Conservation (phyloP, 2,888 invertebrate genomes). For the Aleiodes testaceus region DNA sequence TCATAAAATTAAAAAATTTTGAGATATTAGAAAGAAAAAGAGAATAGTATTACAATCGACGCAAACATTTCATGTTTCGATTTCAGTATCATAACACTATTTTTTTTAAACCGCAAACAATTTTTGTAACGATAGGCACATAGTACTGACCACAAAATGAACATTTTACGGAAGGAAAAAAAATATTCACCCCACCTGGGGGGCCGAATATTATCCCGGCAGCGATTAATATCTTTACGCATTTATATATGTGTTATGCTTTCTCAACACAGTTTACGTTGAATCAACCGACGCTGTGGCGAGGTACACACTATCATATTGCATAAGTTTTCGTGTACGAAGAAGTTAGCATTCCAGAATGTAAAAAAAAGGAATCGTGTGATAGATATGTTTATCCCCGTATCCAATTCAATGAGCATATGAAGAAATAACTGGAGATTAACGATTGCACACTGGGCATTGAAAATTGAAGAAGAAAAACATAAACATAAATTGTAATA, state of each 20-base stretch:
- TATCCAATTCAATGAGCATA: not conserved
- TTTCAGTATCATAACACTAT: too few species aligned
- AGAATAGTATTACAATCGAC: not conserved
- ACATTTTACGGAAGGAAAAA: not conserved
- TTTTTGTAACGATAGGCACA: not conserved
- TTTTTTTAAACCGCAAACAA: too few species aligned
- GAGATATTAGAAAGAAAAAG: not conserved
- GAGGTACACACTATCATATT: slow-evolving; percentile 10
- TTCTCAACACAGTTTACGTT: slow-evolving; percentile 63
- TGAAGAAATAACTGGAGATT: not conserved
- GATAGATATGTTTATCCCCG: slow-evolving; percentile 41
- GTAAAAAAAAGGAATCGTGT: too few species aligned
- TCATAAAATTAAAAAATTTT: too few species aligned
- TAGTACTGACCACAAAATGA: not conserved
- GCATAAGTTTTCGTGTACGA: slow-evolving; percentile 11
- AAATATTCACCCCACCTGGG: not conserved
- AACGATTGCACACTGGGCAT: too few species aligned
- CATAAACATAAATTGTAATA: not conserved
- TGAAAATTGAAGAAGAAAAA: not conserved
- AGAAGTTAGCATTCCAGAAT: slow-evolving; percentile 1
- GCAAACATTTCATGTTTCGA: too few species aligned
- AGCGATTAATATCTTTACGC: not conserved
- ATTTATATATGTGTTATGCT: slow-evolving; percentile 62
- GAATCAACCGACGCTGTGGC: slow-evolving; percentile 47
- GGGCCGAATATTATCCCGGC: slow-evolving; percentile 33